phyloP scores from a whole-genome alignment of 2,797 vertebrate species.

The Myripristis murdjan region DNA sequence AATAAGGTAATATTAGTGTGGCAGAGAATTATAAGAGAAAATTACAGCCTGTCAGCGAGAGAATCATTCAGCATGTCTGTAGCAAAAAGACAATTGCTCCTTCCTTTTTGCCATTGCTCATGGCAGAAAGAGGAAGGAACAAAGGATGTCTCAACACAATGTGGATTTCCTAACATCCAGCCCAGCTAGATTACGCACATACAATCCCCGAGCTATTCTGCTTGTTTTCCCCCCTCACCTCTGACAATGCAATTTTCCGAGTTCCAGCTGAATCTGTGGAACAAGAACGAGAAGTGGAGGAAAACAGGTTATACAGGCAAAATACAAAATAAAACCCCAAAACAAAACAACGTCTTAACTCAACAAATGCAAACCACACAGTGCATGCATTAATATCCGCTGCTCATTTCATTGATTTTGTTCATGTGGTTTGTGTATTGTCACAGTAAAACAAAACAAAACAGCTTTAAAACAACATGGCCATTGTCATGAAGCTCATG shows the following conservation, averaged over 20 bases:
- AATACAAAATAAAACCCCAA: too few species aligned
- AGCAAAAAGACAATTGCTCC: conserved; percentile 1
- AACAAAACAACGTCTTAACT: not conserved
- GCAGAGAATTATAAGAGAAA: conserved; percentile 3
- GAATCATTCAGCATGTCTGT: not conserved
- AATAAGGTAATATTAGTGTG: too few species aligned
- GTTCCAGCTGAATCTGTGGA: conserved; percentile 70
- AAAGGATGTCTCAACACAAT: conserved; percentile 49
- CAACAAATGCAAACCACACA: conserved; percentile 15
- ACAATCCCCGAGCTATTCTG: not conserved
- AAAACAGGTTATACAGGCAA: conserved; percentile 11
- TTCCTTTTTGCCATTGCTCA: not conserved
- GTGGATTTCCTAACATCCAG: conserved; percentile 15
- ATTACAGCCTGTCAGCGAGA: conserved; percentile 23
- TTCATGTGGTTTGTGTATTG: too few species aligned
- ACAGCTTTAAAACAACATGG: conserved; percentile 8
- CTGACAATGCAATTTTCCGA: conserved; percentile 71
- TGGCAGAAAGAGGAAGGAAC: conserved; percentile 62
- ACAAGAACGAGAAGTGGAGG: not conserved
- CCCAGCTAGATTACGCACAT: conserved; percentile 17
- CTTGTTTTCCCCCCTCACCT: conserved; percentile 81
- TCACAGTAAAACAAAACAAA: conserved; percentile 22
- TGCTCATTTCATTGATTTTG: not conserved
- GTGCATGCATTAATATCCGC: conserved; percentile 24
- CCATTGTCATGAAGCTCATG: conserved; percentile 21